phyloP scores from a whole-genome alignment of 1,140 invertebrate genomes.

The Micrasema longulum region DNA sequence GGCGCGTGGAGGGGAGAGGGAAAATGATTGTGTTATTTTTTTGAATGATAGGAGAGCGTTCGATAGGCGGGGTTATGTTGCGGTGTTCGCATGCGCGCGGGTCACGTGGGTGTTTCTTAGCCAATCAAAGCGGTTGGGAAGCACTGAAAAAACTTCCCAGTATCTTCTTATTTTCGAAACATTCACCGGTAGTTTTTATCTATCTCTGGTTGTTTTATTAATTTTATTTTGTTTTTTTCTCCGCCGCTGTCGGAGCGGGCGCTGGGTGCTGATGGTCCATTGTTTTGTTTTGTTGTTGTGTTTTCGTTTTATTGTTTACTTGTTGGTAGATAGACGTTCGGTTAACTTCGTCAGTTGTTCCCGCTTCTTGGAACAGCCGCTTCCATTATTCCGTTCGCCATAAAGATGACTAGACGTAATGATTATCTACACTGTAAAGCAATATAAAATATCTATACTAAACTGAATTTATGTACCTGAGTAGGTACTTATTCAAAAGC shows the following conservation, averaged over 20 bases:
- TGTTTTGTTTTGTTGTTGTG: slow-evolving; percentile 28
- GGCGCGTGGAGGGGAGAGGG: neutral
- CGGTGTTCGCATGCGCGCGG: slow-evolving; percentile 25
- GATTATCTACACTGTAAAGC: too few relatives aligned
- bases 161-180: slow-evolving; percentile 33
- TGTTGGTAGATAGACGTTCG: neutral
- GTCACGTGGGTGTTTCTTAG: slow-evolving; percentile 38
- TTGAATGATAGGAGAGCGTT: slow-evolving; percentile 25
- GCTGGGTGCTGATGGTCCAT: slow-evolving; percentile 16
- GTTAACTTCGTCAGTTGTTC: neutral
- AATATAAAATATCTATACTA: too few relatives aligned
- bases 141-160: slow-evolving; percentile 26
- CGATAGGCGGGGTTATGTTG: slow-evolving; percentile 29
- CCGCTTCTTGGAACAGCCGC: slow-evolving; percentile 7
- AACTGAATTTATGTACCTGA: too few relatives aligned
- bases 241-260: slow-evolving; percentile 7
- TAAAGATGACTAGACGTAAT: neutral
- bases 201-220: slow-evolving; percentile 18
- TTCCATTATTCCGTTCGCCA: neutral
- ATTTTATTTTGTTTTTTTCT: slow-evolving; percentile 25
- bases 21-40: slow-evolving; percentile 17
- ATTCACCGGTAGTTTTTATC: slow-evolving; percentile 24
- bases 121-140: slow-evolving; percentile 36
- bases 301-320: neutral
- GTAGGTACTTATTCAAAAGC: too few relatives aligned